Base-by-base conservation (phyloP, 2,888 invertebrate genomes). In the Nesidiocoris tenuis region DNA sequence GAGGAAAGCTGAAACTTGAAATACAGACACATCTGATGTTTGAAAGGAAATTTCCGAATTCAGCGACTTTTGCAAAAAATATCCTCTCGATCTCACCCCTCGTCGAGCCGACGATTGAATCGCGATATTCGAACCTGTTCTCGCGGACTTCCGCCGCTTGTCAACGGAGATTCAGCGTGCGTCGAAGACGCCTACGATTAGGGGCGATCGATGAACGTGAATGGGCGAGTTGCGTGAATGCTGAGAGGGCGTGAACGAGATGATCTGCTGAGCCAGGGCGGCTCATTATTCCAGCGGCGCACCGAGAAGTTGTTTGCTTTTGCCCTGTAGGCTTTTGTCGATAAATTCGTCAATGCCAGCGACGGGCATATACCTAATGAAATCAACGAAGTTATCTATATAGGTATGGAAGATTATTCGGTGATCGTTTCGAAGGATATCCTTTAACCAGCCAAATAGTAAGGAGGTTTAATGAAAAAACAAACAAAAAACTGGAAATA, bases 21-120 rank as follows among this genome's bases (percentile, higher is more conserved):
- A n/a, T n/a, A n/a, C n/a, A n/a, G n/a, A n/a, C n/a, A n/a, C n/a
- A n/a, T n/a, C n/a, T n/a, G n/a, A n/a, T n/a, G n/a, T n/a, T n/a
- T n/a, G n/a, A n/a, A n/a, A n/a, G n/a, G n/a, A n/a, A n/a, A n/a
- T n/a, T n/a, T n/a, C n/a, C n/a, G n/a, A n/a, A n/a, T n/a, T n/a
- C n/a, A n/a, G n/a, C n/a, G n/a, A n/a, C n/a, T n/a, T n/a, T n/a
- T n/a, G n/a, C n/a, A n/a, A n/a, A n/a, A n/a, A n/a, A n/a, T n/a
- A n/a, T n/a, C n/a, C n/a, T n/a, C n/a, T n/a, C n/a, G 39, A 64
- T 64, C 24, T 64, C 64, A 64, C 1, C n/a, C 17, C 64, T 64
- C 25, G 24, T 64, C 24, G 24, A 64, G 39, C 24, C 64, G 39
- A 18, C 1, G 25, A 23, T 16, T 64, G 18, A 61, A 61, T 16